Base-by-base conservation (phyloP, 2,888 invertebrate species). In the Homarus gammarus region DNA sequence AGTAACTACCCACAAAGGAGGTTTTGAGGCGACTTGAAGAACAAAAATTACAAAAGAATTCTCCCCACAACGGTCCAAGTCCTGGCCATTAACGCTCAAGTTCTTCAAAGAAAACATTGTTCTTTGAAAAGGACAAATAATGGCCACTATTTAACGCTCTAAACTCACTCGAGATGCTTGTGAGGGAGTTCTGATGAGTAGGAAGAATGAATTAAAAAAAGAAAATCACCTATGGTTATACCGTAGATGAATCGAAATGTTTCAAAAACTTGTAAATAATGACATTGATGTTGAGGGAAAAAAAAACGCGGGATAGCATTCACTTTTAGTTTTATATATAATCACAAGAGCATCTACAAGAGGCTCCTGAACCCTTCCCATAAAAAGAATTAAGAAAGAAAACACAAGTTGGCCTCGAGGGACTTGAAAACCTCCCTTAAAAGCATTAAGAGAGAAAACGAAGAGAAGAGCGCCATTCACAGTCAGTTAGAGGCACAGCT, bases 361-460 rank as follows among this genome's bases (percentile, higher is more conserved):
- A 73, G 73, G 36, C 83, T 38, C 73, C 49, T 31, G 73, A 68
- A 51, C 49, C 51, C 73, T 72, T 44, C 56, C 73, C n/a, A n/a
- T 82, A 38, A 73, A 79, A 79, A 73, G 36, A 36, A 44, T 36
- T 56, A 73, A 84, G 49, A 83, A 56, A 84, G 73, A 27, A 73
- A 27, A 36, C 64, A 70, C 49, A 70, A n/a, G n/a, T n/a, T n/a
- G n/a, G n/a, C n/a, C n/a, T n/a, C n/a, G n/a, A 70, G 83, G 64
- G 51, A 33, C 18, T 83, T 49, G 44, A 83, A 70, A 75, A 38
- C 70, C 82, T 51, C 15, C 49, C 83, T 70, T 83, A n/a, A 83
- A 51, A 83, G 83, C 70, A 83, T 83, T 73, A 38, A 73, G 51
- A 73, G 83, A 49, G 73, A 84, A 72, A 83, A 51, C 44, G 61